Evolutionary conservation across 2,888 invertebrate genomes (phyloP).

Genomic region (Andrena dorsata): DNA sequence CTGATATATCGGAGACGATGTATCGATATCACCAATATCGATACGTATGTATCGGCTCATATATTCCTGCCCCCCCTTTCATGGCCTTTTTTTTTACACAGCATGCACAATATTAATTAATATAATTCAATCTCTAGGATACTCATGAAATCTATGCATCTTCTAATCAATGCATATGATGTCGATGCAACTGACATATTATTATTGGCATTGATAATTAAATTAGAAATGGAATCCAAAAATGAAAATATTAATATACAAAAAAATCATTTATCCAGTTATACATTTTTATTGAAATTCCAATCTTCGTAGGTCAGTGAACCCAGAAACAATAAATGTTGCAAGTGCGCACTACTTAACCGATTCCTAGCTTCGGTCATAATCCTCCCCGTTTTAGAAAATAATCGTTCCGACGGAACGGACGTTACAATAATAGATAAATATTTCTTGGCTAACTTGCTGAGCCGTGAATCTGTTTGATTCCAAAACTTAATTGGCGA

Average conservation of each 20-base stretch:
- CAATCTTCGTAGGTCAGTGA: background rate
- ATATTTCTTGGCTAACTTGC: background rate
- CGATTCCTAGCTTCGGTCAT: conserved; percentile 8
- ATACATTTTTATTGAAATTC: background rate
- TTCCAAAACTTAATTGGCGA: background rate
- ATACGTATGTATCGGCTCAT: no score
- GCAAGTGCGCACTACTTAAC: conserved; percentile 13
- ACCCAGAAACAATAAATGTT: conserved; percentile 3
- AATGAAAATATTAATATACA: background rate
- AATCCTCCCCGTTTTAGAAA: background rate
- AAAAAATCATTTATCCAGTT: background rate
- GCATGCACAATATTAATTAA: background rate
- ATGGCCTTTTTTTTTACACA: no score
- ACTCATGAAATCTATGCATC: no score
- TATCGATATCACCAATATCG: background rate
- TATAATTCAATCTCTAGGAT: background rate
- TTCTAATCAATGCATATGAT: no score
- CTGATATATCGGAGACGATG: background rate
- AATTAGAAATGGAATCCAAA: background rate
- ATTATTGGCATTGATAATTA: no score
- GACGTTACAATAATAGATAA: background rate
- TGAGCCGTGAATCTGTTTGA: background rate
- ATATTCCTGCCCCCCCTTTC: no score
- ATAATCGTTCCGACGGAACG: background rate
- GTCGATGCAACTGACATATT: no score